Percentiles rank a stretch among this genome's conserved stretches.
These are phyloP conservation scores for Rapana venosa DNA, from an alignment of 2,888 invertebrate species.

Conservation along the genomic window DNA sequence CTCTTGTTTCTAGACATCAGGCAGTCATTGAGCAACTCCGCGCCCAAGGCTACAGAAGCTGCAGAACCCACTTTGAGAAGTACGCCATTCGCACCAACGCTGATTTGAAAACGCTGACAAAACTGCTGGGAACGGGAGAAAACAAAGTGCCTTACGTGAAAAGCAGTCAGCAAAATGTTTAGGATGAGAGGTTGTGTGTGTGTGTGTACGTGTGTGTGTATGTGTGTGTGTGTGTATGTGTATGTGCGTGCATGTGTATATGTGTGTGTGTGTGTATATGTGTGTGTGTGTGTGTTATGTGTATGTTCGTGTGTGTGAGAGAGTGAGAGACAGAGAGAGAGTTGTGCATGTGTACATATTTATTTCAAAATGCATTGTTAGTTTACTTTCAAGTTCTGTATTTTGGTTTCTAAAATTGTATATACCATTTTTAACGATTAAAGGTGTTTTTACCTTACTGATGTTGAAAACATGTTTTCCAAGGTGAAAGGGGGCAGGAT, in stretches of 20 bases:
- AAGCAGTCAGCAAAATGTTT: background rate
- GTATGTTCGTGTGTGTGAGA: too few species aligned
- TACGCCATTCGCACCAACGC: slow-evolving; percentile 70
- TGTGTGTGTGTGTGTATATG: background rate
- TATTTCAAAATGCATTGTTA: too few species aligned
- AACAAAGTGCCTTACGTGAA: slow-evolving; percentile 36
- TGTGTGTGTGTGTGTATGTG: background rate
- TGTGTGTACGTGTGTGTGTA: background rate
- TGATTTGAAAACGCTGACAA: slow-evolving; percentile 45
- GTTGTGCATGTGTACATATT: too few species aligned
- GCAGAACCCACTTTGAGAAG: slow-evolving; percentile 73
- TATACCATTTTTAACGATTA: too few species aligned
- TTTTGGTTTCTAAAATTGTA: too few species aligned
- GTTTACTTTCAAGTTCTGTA: too few species aligned
- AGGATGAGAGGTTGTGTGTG: background rate
- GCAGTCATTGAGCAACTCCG: slow-evolving; percentile 60
- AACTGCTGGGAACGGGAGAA: slow-evolving; percentile 26
- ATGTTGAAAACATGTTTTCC: too few species aligned
- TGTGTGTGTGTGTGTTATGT: background rate
- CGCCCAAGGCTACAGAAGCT: slow-evolving; percentile 64
- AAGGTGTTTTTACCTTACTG: too few species aligned
- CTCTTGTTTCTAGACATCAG: slow-evolving; percentile 58
- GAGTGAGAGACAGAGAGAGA: too few species aligned
- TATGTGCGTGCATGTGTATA: background rate
- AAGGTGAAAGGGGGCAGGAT: too few species aligned